Conservation (phyloP, 2,888 invertebrate genomes). For the Diarsia mendica region DNA sequence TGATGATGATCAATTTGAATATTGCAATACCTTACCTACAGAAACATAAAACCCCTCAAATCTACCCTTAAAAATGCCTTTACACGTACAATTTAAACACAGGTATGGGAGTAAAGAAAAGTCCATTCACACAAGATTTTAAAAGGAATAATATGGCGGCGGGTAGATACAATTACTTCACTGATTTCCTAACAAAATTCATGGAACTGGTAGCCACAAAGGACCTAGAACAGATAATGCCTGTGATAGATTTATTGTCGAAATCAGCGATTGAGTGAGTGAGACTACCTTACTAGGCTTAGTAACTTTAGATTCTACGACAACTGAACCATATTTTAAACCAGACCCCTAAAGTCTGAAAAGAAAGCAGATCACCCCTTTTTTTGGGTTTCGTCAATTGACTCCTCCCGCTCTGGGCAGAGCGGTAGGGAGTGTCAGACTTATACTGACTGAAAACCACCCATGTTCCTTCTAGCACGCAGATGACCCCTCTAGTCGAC, state of each 20-base stretch:
- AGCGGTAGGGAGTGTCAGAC: too few relatives aligned
- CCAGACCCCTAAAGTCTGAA: too few relatives aligned
- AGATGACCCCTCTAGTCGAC: too few relatives aligned
- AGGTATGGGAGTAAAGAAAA: background rate
- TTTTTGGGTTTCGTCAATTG: too few relatives aligned
- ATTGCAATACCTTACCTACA: background rate
- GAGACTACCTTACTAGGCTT: background rate
- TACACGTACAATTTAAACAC: background rate
- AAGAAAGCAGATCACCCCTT: too few relatives aligned
- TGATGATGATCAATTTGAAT: background rate
- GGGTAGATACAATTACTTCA: constrained; percentile 13
- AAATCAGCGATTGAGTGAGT: constrained; percentile 10
- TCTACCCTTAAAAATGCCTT: background rate
- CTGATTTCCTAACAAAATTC: constrained; percentile 12
- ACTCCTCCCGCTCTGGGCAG: too few relatives aligned
- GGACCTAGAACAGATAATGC: background rate
- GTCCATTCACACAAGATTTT: constrained; percentile 6
- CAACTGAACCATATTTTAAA: too few relatives aligned
- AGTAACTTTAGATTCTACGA: too few relatives aligned
- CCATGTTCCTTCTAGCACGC: too few relatives aligned
- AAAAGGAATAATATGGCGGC: background rate
- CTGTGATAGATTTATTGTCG: background rate
- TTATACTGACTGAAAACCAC: too few relatives aligned
- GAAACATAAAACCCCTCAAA: background rate
- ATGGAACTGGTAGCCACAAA: constrained; percentile 22